These are phyloP conservation scores for Novumbra hubbsi DNA, from an alignment of 2,797 vertebrate genomes.

Conservation along the genomic window DNA sequence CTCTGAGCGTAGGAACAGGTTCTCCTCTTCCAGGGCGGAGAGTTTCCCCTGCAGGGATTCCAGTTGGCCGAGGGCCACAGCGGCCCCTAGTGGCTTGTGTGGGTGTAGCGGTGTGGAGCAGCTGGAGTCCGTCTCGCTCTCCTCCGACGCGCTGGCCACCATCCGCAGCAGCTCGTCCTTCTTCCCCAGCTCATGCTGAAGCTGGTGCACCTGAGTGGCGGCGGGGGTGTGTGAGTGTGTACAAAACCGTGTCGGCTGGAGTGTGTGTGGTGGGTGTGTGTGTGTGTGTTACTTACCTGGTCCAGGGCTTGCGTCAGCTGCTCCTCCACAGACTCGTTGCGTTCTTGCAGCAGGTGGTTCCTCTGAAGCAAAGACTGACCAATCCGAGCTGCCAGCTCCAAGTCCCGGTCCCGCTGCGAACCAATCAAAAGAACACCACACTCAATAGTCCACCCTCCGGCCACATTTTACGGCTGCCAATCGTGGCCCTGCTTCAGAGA, in stretches of 20 bases:
- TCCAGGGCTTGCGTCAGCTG: slow-evolving; percentile 90
- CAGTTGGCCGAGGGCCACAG: slow-evolving; percentile 82
- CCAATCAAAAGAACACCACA: slow-evolving; percentile 19
- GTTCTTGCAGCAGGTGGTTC: slow-evolving; percentile 88
- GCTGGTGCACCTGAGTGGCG: slow-evolving; percentile 85
- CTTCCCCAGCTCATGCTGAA: slow-evolving; percentile 92
- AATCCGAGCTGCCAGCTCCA: slow-evolving; percentile 95
- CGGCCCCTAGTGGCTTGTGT: slow-evolving; percentile 65
- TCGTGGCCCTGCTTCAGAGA: background rate
- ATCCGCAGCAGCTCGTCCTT: slow-evolving; percentile 94
- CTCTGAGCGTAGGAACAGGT: slow-evolving; percentile 86
- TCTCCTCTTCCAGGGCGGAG: slow-evolving; percentile 93
- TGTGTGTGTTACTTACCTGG: slow-evolving; percentile 71
- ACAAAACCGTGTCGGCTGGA: background rate
- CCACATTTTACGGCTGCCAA: background rate
- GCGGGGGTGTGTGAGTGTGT: background rate
- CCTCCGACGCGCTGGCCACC: slow-evolving; percentile 91
- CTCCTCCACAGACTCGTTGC: slow-evolving; percentile 91
- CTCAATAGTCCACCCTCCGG: slow-evolving; percentile 13
- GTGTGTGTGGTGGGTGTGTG: slow-evolving; percentile 5
- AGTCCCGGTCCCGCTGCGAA: slow-evolving; percentile 87
- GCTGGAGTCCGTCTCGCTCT: slow-evolving; percentile 92
- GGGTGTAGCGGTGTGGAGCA: slow-evolving; percentile 84
- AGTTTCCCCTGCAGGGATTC: slow-evolving; percentile 90
- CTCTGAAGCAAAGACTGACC: slow-evolving; percentile 94